Conservation (phyloP, 2,888 invertebrate species). For the Nemotelus pantherinus region DNA sequence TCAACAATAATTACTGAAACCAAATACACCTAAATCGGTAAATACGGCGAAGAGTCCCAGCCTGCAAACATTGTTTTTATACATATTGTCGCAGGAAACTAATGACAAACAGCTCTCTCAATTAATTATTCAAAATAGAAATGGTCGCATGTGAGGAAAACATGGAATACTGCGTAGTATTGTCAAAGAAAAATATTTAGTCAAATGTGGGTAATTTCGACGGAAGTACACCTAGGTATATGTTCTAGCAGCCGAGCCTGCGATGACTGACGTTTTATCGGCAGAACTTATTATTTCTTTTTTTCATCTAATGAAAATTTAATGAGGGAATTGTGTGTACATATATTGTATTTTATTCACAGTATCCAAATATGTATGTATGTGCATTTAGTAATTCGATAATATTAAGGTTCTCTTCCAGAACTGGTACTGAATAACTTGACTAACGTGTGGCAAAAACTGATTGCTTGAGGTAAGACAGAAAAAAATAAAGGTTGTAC, state of each 20-base stretch:
- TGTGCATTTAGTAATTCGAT: too few species aligned
- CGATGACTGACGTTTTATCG: background rate
- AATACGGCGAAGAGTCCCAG: background rate
- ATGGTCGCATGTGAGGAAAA: too few species aligned
- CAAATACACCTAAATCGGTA: background rate
- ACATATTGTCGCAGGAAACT: background rate
- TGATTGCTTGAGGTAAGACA: too few species aligned
- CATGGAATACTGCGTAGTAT: too few species aligned
- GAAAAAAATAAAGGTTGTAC: too few species aligned
- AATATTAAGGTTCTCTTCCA: too few species aligned
- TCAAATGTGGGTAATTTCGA: too few species aligned
- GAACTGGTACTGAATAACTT: too few species aligned
- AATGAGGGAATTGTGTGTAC: conserved; percentile 6
- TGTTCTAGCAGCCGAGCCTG: too few species aligned
- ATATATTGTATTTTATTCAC: conserved; percentile 5
- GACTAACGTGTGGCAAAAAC: too few species aligned
- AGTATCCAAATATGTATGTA: background rate
- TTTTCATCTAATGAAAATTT: conserved; percentile 19
- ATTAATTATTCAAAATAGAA: background rate
- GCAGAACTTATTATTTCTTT: conserved; percentile 5
- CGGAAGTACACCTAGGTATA: too few species aligned
- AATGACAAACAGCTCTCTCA: background rate
- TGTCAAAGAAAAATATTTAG: too few species aligned
- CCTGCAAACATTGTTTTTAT: background rate
- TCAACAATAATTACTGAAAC: background rate